These are phyloP conservation scores for Sinella curviseta DNA, from an alignment of 1,140 invertebrate genomes.

Conservation along the genomic window DNA sequence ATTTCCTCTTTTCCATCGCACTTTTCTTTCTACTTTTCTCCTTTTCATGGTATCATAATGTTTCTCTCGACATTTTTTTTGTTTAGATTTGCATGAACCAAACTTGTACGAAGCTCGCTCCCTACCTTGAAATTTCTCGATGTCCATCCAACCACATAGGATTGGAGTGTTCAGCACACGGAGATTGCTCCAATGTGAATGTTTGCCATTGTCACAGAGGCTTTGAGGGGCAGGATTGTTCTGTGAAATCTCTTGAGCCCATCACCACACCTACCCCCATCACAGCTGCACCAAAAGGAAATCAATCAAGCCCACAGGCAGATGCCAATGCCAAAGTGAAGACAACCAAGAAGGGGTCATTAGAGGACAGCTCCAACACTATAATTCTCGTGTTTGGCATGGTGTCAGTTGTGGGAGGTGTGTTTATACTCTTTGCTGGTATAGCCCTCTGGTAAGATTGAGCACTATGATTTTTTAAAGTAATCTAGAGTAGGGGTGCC, in stretches of 20 bases:
- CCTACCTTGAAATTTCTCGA: constrained; percentile 76
- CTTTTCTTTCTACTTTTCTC: not conserved
- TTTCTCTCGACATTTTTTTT: constrained; percentile 21
- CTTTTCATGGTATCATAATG: constrained; percentile 16
- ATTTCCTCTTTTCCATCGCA: not conserved
- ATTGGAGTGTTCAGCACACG: constrained; percentile 87
- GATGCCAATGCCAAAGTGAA: constrained; percentile 14
- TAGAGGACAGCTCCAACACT: constrained; percentile 91
- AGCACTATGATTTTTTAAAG: too few species aligned
- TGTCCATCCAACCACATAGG: constrained; percentile 85
- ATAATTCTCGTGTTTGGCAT: constrained; percentile 94
- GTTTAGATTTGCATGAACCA: constrained; percentile 85
- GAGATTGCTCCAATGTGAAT: constrained; percentile 90
- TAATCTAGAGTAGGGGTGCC: too few species aligned
- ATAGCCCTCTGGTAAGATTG: constrained; percentile 98
- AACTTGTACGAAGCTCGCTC: constrained; percentile 80
- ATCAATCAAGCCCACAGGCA: constrained; percentile 46
- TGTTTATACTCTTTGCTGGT: constrained; percentile 96
- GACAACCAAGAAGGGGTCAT: constrained; percentile 43
- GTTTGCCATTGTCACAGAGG: constrained; percentile 86
- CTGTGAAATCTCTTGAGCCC: constrained; percentile 63
- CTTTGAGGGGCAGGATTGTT: constrained; percentile 88
- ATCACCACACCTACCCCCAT: constrained; percentile 56
- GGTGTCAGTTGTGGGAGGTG: constrained; percentile 96
- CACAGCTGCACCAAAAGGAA: constrained; percentile 51